Evolutionary conservation across 2,888 invertebrate genomes (phyloP).

Genomic region (Folsomia candida): DNA sequence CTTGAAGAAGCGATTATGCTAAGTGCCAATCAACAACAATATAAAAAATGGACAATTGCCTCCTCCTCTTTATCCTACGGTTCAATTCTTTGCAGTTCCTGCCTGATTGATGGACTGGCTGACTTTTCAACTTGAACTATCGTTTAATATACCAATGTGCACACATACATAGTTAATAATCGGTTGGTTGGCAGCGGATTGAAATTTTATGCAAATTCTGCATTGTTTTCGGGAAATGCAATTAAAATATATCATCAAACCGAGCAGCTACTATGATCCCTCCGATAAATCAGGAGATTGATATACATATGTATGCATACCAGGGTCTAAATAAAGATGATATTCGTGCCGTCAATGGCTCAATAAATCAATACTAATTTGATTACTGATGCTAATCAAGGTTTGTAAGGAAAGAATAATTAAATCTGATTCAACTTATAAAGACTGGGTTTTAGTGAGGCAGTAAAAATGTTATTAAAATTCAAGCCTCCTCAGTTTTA

Average conservation of each 20-base stretch:
- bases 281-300: too few species aligned
- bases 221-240: background rate
- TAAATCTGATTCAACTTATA: background rate
- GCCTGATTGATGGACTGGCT: background rate
- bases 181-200: background rate
- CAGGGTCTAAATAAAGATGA: background rate
- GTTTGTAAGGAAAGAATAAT: background rate
- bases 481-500: too few species aligned
- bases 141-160: too few species aligned
- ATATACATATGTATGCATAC: background rate
- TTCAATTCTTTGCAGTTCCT: too few species aligned
- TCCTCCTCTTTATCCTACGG: too few species aligned
- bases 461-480: too few species aligned
- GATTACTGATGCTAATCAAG: background rate
- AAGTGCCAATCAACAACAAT: background rate
- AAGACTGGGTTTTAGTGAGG: too few species aligned
- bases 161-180: background rate
- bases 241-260: too few species aligned
- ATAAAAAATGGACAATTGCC: background rate
- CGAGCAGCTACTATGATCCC: too few species aligned
- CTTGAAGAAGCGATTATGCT: background rate
- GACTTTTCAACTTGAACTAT: background rate
- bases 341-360: background rate
- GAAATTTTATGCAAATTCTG: background rate
- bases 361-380: background rate